Percentiles rank a stretch among this genome's conserved stretches.
These are phyloP conservation scores for Diplodus puntazzo DNA, from an alignment of 2,797 vertebrate species.

Conservation along the genomic window DNA sequence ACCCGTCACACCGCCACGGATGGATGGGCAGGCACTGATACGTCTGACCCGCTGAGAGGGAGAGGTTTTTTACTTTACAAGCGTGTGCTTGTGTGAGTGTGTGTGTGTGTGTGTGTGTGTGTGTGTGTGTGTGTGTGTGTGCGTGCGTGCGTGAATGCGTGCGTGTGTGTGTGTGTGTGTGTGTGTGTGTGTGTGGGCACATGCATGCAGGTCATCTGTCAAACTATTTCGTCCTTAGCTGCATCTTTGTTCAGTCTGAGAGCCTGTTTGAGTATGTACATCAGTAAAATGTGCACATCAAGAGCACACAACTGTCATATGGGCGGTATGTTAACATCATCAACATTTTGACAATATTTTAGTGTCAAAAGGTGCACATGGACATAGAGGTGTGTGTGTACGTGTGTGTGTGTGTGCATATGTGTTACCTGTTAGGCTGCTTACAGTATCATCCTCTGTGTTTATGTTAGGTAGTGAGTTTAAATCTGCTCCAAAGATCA, in stretches of 20 bases:
- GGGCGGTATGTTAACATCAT: constrained; percentile 1
- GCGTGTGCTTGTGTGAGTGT: constrained; percentile 20
- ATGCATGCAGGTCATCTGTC: constrained; percentile 48
- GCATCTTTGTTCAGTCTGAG: constrained; percentile 45
- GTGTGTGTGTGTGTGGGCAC: constrained; percentile 16
- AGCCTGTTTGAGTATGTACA: constrained; percentile 25
- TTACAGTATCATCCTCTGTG: constrained; percentile 37
- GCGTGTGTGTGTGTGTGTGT: neutral
- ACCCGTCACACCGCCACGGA: constrained; percentile 77
- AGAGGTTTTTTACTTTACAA: constrained; percentile 57
- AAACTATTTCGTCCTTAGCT: constrained; percentile 37
- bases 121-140: constrained; percentile 19
- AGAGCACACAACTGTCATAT: constrained; percentile 24
- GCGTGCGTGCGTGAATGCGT: too few species aligned
- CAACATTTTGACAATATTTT: neutral
- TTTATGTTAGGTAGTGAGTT: constrained; percentile 19
- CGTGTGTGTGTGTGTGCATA: neutral
- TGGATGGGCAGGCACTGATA: constrained; percentile 77
- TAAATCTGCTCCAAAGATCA: neutral
- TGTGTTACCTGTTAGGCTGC: constrained; percentile 67
- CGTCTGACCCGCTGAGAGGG: constrained; percentile 62
- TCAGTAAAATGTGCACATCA: constrained; percentile 27
- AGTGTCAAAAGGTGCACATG: constrained; percentile 20
- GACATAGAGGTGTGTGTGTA: neutral
- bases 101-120: constrained; percentile 23